Evolutionary conservation across 2,797 vertebrate species (phyloP).

Genomic region (Echiichthys vipera): DNA sequence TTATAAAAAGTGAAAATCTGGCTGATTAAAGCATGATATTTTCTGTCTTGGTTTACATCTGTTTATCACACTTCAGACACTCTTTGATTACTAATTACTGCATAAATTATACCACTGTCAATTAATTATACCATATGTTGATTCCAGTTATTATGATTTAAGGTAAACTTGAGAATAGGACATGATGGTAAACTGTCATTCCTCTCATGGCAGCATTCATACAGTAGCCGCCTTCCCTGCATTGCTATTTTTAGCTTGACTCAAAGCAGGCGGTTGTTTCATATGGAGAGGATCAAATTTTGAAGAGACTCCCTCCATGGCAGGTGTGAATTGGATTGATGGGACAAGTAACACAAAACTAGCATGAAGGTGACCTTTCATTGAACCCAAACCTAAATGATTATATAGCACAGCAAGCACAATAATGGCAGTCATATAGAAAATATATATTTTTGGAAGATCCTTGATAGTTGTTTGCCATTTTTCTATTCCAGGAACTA

Average conservation of each 20-base stretch:
- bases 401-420: constrained; percentile 10
- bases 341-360: constrained; percentile 42
- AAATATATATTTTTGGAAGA: not conserved
- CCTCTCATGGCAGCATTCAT: not conserved
- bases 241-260: constrained; percentile 59
- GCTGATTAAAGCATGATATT: not conserved
- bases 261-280: constrained; percentile 42
- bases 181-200: constrained; percentile 22
- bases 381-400: constrained; percentile 26
- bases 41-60: not conserved
- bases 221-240: constrained; percentile 22
- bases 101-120: not conserved
- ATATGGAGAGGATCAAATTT: constrained; percentile 54
- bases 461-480: not conserved
- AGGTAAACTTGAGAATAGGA: not conserved
- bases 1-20: not conserved
- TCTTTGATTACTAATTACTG: not conserved
- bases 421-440: not conserved
- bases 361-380: constrained; percentile 28
- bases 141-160: constrained; percentile 5
- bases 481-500: constrained; percentile 14
- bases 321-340: constrained; percentile 58
- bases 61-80: constrained; percentile 13
- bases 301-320: constrained; percentile 23
- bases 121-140: not conserved